Evolutionary conservation across 2,888 invertebrate species (phyloP), one percentile per base, ranked within the genome.

Genomic region (Lysandra coridon): DNA sequence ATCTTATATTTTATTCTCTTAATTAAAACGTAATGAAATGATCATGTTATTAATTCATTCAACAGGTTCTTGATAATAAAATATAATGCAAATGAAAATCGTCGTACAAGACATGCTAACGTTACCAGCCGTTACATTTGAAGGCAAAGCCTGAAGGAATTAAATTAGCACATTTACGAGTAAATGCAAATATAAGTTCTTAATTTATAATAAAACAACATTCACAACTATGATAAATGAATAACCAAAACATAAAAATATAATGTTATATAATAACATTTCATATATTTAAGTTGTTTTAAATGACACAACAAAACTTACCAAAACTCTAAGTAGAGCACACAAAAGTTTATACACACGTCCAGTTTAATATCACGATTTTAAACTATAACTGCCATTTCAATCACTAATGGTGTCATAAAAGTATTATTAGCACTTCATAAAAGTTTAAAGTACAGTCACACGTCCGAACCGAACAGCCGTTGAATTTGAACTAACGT

Each of bases 401-500:
- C 6, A 69, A 33, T 69, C 33, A 69, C 33, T 33, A 5, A 17
- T 10, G 33, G 33, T 69, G 14, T 69, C 33, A 14, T 69, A 37
- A 33, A 33, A 69, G 37, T 33, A 69, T 33, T 33, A 33, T 30
- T 64, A 30, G 10, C 69, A 69, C 69, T 33, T 33, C 14, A 37
- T 33, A 33, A 69, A 69, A 69, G 69, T 69, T 33, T 17, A 69
- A 69, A 69, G 69, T 69, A 33, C 14, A 69, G 69, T 33, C 69
- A 33, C 87, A 89, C 93, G 92, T 92, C 86, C 92, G 88, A 86
- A 87, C 86, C 84, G 83, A 85, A 85, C 89, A 89, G 89, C 90
- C 86, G 92, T 88, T 86, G 90, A 89, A 89, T 91, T 91, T 91
- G 91, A 90, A 94, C 94, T 94, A 92, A 94, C 94, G 93, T 94